Base-by-base conservation (phyloP, 2,797 vertebrate genomes). In the Acridotheres tristis region DNA sequence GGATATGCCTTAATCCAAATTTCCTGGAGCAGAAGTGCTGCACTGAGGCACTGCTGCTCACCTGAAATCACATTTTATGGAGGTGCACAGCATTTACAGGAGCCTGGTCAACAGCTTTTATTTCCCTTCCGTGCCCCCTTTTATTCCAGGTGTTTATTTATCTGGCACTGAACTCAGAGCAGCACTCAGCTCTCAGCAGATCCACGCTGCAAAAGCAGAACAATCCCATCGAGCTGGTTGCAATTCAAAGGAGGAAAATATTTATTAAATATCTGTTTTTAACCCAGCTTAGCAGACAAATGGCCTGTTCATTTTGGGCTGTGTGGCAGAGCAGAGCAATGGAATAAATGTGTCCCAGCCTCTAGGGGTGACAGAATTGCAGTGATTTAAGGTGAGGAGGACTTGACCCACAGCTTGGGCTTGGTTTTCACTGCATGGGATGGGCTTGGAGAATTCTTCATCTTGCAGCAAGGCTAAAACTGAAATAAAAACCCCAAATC, bases 271-370 rank as follows among this genome's bases (percentile, higher is more conserved):
- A 40, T 40, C 40, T 40, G 40, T 15, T 40, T 40, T 40, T 40
- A 40, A 40, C 14, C 26, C 38, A 34, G 9, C 8, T 66, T 10
- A 50, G 45, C n/a, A 51, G 48, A 43, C 3, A 30, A 57, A 32
- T 8, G 45, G 15, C 5, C 0, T 18, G 43, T 3, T 78, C 18
- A 5, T 58, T 48, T 23, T 0, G 1, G 23, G 53, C 50, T 50
- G 45, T 16, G 45, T 32, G 72, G 50, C 29, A 50, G 34, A 11
- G 11, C 26, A 43, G 10, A 54, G 20, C 29, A 10, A 12, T 2
- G 10, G 5, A 27, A 36, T 5, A 4, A 5, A 10, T 0, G 0
- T 14, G 43, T 38, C 11, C 5, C 4, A 90, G 21, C 38, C 9
- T 11, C 27, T 5, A 3, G 3, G 16, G 34, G 8, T 11, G 3